Base-by-base conservation (phyloP, 2,888 invertebrate genomes). In the Anagyrus pseudococci region DNA sequence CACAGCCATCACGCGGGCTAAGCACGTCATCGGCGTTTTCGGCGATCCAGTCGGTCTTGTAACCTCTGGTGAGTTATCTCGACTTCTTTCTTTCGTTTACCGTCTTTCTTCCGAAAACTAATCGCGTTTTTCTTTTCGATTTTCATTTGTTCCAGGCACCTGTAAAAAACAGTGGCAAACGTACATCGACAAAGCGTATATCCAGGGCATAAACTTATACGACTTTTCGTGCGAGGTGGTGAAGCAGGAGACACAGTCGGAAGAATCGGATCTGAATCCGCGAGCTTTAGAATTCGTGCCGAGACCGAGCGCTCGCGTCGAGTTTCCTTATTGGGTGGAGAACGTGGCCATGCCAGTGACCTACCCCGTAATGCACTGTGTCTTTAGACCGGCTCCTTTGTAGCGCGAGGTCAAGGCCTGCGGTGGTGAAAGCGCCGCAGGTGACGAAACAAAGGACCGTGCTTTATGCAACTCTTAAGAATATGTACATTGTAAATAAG, bases 31-130 rank as follows among this genome's bases (percentile, higher is more conserved):
- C 0, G 91, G 91, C 2, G 92, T 93, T 15, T 90, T 94, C 1
- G 93, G 93, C 0, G 93, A 94, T 82, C 93, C 93, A 0, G 87
- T 93, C 1, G 91, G 92, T 0, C 82, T 94, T 10, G 90, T 92
- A 72, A 89, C 92, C 0, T 86, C 92, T 52, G 93, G 93, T 7
- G 67, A 70, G 15, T 55, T 23, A 10, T n/a, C 48, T 41, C 2
- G 17, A 8, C 19, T 8, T 43, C 2, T 17, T 43, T 17, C 8
- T 43, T 43, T 43, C 17, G 4, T 19, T 33, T 4, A n/a, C 17
- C 20, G 4, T 43, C 20, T 8, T 4, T 43, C 8, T 15, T 17
- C 2, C 8, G 20, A 23, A 10, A 20, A 47, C 23, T 53, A 44
- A 13, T 40, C 37, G 13, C 25, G 17, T 19, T 22, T 0, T 37